These are phyloP conservation scores for Phthorimaea operculella DNA, from an alignment of 1,140 invertebrate species.

Conservation along the genomic window DNA sequence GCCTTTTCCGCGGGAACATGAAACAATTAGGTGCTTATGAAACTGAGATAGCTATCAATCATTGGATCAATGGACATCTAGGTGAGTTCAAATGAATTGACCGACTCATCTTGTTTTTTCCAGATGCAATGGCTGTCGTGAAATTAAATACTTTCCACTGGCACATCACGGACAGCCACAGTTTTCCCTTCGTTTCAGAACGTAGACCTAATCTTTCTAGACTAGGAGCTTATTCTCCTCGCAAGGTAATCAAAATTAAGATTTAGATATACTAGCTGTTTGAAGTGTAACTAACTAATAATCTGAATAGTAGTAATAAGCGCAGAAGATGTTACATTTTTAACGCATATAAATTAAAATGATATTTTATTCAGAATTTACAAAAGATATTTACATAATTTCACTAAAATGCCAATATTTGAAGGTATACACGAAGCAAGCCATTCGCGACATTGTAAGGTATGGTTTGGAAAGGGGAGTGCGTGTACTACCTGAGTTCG, in stretches of 20 bases:
- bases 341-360: too few relatives aligned
- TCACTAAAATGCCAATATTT: constrained; percentile 6
- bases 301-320: too few relatives aligned
- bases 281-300: too few relatives aligned
- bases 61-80: too few relatives aligned
- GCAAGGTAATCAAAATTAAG: constrained; percentile 68
- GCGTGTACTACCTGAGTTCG: constrained; percentile 84
- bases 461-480: constrained; percentile 82
- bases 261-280: too few relatives aligned
- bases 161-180: constrained; percentile 91
- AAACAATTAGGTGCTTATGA: too few relatives aligned
- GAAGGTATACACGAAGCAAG: constrained; percentile 67
- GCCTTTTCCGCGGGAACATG: too few relatives aligned
- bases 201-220: constrained; percentile 75
- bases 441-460: constrained; percentile 72
- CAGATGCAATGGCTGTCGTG: constrained; percentile 81
- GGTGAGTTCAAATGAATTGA: too few relatives aligned
- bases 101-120: constrained; percentile 9
- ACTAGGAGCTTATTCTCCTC: constrained; percentile 77
- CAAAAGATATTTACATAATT: too few relatives aligned
- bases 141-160: constrained; percentile 91
- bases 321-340: too few relatives aligned
- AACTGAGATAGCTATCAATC: too few relatives aligned
- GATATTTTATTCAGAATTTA: too few relatives aligned
- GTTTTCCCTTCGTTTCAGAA: constrained; percentile 81